Percentiles rank a stretch among this genome's conserved stretches.
Evolutionary conservation across 2,888 invertebrate species (phyloP).

Genomic region (Leptopilina myrica): DNA sequence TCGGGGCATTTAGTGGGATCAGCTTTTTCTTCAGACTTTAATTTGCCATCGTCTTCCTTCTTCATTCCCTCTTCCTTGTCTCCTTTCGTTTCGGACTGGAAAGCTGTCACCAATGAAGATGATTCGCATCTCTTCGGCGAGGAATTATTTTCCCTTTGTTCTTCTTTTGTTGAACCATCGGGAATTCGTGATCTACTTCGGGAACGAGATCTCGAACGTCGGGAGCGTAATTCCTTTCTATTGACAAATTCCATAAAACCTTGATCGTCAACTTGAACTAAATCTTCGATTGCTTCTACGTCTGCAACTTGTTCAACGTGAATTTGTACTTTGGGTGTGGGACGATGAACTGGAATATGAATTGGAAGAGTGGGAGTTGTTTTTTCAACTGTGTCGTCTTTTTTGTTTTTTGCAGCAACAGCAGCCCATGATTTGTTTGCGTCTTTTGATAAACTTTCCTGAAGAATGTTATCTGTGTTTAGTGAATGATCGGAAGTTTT

Average conservation of each 20-base stretch:
- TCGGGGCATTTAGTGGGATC: neutral
- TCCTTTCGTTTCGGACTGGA: constrained; percentile 51
- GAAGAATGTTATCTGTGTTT: neutral
- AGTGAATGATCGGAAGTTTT: neutral
- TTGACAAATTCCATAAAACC: constrained; percentile 78
- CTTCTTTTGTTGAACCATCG: constrained; percentile 36
- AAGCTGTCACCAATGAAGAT: constrained; percentile 48
- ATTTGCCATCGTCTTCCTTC: constrained; percentile 43
- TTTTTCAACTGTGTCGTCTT: constrained; percentile 50
- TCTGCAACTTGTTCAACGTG: constrained; percentile 66
- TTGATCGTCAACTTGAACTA: constrained; percentile 73
- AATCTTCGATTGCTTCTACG: constrained; percentile 66
- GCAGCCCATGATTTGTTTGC: constrained; percentile 60
- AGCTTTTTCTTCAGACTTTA: constrained; percentile 55
- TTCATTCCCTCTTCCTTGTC: constrained; percentile 43
- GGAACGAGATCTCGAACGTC: constrained; percentile 74
- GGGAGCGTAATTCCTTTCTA: constrained; percentile 74
- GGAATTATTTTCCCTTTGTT: constrained; percentile 40
- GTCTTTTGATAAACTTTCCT: constrained; percentile 18
- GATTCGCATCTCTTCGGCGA: constrained; percentile 27
- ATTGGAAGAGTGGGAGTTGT: neutral
- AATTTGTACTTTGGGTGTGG: constrained; percentile 64
- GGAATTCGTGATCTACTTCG: constrained; percentile 56
- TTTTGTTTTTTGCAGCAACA: constrained; percentile 63
- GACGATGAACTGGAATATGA: constrained; percentile 45